A percentile compares a stretch with the other conserved stretches of the same genome.
phyloP scores from a whole-genome alignment of 1,140 invertebrate species.

The Orchestia grillus region DNA sequence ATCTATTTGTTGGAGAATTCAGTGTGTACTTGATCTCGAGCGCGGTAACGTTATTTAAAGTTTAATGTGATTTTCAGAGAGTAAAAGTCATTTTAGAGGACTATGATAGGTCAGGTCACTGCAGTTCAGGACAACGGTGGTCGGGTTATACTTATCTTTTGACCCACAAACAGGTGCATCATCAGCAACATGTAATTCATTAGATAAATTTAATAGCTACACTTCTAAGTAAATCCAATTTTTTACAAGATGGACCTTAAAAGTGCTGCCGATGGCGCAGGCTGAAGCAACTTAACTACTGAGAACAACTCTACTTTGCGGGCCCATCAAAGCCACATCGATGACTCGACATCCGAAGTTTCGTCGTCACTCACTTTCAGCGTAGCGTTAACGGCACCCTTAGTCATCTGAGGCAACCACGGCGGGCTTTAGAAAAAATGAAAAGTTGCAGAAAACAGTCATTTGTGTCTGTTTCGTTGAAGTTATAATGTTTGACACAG shows the following conservation, averaged over 20 bases:
- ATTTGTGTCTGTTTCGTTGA: neutral
- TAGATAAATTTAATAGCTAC: neutral
- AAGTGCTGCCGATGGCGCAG: neutral
- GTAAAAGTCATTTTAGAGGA: too few relatives aligned
- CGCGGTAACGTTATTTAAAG: too few relatives aligned
- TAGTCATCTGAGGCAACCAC: neutral
- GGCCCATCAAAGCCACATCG: neutral
- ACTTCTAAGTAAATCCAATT: neutral
- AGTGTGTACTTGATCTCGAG: too few relatives aligned
- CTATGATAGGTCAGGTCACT: too few relatives aligned
- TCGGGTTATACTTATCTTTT: neutral
- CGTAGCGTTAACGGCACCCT: neutral
- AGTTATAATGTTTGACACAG: neutral
- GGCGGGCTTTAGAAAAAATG: neutral
- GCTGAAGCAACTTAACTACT: neutral
- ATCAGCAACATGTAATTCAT: neutral
- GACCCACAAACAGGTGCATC: neutral
- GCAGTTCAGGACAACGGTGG: neutral
- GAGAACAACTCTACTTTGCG: neutral
- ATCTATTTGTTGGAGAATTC: too few relatives aligned
- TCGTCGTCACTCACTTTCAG: neutral
- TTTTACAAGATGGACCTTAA: neutral
- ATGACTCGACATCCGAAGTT: neutral
- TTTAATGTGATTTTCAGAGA: too few relatives aligned
- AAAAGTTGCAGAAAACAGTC: neutral